phyloP scores from a whole-genome alignment of 1,140 invertebrate genomes.

The Antheraea mylitta region DNA sequence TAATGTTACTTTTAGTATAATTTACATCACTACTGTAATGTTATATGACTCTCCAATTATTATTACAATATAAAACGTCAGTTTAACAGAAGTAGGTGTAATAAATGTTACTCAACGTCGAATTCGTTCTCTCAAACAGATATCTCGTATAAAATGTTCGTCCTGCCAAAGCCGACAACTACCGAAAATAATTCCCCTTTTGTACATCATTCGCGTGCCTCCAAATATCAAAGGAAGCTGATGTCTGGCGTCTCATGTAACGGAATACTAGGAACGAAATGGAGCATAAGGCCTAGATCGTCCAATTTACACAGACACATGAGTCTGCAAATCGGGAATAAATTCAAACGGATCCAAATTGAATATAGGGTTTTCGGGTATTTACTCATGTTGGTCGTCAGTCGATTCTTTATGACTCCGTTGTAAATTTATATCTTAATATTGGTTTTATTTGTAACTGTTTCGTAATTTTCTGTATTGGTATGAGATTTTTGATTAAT shows the following conservation, averaged over 20 bases:
- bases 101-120: background rate
- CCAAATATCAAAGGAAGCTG: background rate
- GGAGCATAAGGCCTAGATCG: background rate
- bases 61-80: too few relatives aligned
- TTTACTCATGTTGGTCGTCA: background rate
- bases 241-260: background rate
- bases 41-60: too few relatives aligned
- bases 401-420: background rate
- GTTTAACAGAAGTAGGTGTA: too few relatives aligned
- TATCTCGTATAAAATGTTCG: background rate
- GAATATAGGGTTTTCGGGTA: background rate
- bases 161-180: background rate
- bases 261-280: background rate
- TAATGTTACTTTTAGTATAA: too few relatives aligned
- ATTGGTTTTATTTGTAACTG: background rate
- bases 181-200: background rate
- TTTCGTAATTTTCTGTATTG: background rate
- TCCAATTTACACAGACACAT: background rate
- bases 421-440: background rate
- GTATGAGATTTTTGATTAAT: background rate
- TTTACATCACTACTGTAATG: too few relatives aligned
- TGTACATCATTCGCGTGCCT: background rate
- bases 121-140: background rate
- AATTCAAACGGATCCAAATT: background rate
- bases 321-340: background rate